Base-by-base conservation (phyloP, 2,888 invertebrate genomes). In the Helleia helle region DNA sequence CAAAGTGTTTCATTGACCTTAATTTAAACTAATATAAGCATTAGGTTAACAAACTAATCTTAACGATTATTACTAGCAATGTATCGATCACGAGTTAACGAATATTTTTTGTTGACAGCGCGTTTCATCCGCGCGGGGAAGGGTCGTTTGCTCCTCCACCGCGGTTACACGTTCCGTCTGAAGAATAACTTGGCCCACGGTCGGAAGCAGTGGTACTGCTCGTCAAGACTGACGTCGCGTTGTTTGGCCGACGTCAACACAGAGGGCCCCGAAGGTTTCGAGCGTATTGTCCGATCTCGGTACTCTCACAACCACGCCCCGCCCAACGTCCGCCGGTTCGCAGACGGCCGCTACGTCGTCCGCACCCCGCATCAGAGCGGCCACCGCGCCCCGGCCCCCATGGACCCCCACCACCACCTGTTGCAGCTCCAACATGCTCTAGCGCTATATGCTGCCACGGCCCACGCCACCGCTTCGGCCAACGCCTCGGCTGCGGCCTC, bases 171-270 rank as follows among this genome's bases (percentile, higher is more conserved):
- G 22, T 85, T 84, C 57, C 79, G 83, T 36, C 61, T 84, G 59
- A 84, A 85, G 65, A 85, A 84, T 55, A 81, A 83, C 51, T 55
- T 83, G 64, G 83, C 83, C n/a, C 83, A 83, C 52, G 81, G 84
- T 1, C 72, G 83, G 51, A 85, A 84, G 65, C 83, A 84, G 55
- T 84, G 83, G 84, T 83, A 84, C 57, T 84, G 84, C 56, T 84
- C 84, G 11, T 84, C 83, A 40, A 70, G 84, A 26, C 66, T 83
- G 40, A 84, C 83, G 8, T 83, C 84, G 25, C 80, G 84, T 51
- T 84, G 84, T 56, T 67, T 83, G 31, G 81, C 83, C 46, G 81
- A 84, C 52, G 84, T 84, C 12, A 83, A 83, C 58, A 84, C 84
- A 15, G 84, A 83, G 54, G 83, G 83, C 0, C 81, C 83, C n/a